Base-by-base conservation (phyloP, 2,113 vertebrate genomes). In the Platanista minor region DNA sequence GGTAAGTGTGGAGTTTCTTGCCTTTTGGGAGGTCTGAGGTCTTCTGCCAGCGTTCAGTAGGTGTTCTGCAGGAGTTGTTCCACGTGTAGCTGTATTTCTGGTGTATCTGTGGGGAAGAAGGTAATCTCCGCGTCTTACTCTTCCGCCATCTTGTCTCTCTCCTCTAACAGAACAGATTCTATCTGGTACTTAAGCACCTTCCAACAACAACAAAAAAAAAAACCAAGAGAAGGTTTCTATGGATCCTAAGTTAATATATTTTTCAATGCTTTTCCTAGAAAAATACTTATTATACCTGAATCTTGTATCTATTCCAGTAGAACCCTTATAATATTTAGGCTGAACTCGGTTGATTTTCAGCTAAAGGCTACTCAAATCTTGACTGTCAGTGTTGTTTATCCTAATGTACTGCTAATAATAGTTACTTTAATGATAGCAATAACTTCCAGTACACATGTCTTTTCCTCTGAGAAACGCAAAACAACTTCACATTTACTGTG, bases 381-480 rank as follows among this genome's bases (percentile, higher is more conserved):
- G 74, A 87, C 36, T 77, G 64, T 29, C 59, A 57, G 25, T 57
- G 14, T 41, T 96, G 46, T 91, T 64, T 82, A 90, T 57, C 33
- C 62, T 93, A 95, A 89, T 18, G 15, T 36, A 71, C 46, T 43
- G 17, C 18, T 88, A 82, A 94, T 91, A 94, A 93, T 57, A 86
- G 66, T 54, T 89, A n/a, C 61, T 90, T 89, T 86, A 93, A 93
- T 81, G 89, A 89, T 46, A 81, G 36, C 29, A 83, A 94, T 86
- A 89, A 93, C 89, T 92, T 94, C 27, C n/a, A 94, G 29, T 36
- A 72, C 3, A 66, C n/a, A 91, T 87, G 21, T 80, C 20, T 91
- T 83, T 91, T 91, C 27, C 92, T 88, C 83, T 71, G 75, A 92
- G 29, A 84, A 95, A 93, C 59, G 87, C 59, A 54, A 87, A 97